Evolutionary conservation across 1,140 invertebrate species (phyloP), one percentile per base, ranked within the genome.

Genomic region (Chelonus insularis): DNA sequence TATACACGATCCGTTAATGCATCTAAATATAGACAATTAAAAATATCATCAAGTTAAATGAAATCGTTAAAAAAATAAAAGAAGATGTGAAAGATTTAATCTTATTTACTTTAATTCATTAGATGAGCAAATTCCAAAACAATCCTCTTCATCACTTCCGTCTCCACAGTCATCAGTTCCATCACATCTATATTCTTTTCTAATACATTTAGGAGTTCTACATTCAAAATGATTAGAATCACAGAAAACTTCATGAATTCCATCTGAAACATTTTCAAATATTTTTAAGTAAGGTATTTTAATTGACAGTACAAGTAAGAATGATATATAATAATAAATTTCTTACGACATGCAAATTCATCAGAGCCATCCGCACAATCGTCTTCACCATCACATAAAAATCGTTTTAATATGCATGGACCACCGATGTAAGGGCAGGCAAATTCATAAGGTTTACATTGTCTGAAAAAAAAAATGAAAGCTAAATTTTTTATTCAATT

Each of bases 161-260:
- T 96, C 94, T 1, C 91, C 92, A 71, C 94, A 96, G 72, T 96
- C 93, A 72, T 95, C 91, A 68, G 94, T 90, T 0, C 89, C 90
- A 72, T 96, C 93, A 73, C 94, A 96, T 59, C 87, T 86, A 64
- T 92, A 91, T 21, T 88, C 85, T 64, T 86, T 85, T 6, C 88
- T 85, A 12, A 92, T 86, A 68, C 91, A 93, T 11, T 83, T 83
- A 6, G 83, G 83, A 47, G 83, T 84, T 7, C 83, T 83, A 69
- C 91, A 93, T 72, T 88, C 86, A 62, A 91, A 90, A 73, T 92
- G 89, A 7, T 85, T 85, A 56, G 88, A 86, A 6, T 83, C 86
- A 67, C 90, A 93, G n/a, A 73, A 65, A 7, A 77, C 57, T 41
- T 76, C 72, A 1, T 52, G 65, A 18, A 58, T 52, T 32, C 57